Base-by-base conservation (phyloP, 2,797 vertebrate genomes). In the Harpagifer antarcticus region DNA sequence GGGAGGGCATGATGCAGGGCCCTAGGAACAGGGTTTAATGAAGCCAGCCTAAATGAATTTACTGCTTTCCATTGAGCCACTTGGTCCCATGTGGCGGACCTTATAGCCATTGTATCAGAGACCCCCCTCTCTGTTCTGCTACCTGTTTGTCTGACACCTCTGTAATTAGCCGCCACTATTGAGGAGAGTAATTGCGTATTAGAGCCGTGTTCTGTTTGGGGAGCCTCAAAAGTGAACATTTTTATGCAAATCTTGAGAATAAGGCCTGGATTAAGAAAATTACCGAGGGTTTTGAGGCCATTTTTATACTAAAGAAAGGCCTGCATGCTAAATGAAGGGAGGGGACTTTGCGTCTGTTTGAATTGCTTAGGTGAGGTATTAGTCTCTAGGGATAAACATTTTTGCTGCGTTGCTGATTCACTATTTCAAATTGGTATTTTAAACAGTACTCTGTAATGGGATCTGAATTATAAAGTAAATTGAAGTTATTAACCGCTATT, bases 11-110 rank as follows among this genome's bases (percentile, higher is more conserved):
- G 81, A 87, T 76, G 78, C 86, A 62, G 82, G 88, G 82, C 89
- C 89, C 81, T 60, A 72, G 79, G 86, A 88, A 79, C 76, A 63
- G 79, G 70, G 88, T 91, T 93, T 93, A 92, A 93, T 91, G 92
- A 93, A 94, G 90, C 92, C 82, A 78, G 84, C 85, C 88, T 91
- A 93, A 94, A 94, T 93, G 76, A 92, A 94, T 94, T 92, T 92
- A 89, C 84, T 86, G 89, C 88, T 86, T 92, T 89, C 88, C 91
- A 92, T 84, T 91, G 88, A 94, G 85, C 85, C 10, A 47, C 85
- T 85, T 27, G 19, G 82, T 92, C 92, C 92, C 91, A 76, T 75
- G 90, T 80, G 89, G 89, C 74, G 5, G 83, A 72, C 87, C 89
- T 89, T 67, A 27, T 5, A 64, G 86, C 88, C 84, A 82, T 90